Evolutionary conservation across 2,888 invertebrate species (phyloP).

Genomic region (Geotrupes spiniger): DNA sequence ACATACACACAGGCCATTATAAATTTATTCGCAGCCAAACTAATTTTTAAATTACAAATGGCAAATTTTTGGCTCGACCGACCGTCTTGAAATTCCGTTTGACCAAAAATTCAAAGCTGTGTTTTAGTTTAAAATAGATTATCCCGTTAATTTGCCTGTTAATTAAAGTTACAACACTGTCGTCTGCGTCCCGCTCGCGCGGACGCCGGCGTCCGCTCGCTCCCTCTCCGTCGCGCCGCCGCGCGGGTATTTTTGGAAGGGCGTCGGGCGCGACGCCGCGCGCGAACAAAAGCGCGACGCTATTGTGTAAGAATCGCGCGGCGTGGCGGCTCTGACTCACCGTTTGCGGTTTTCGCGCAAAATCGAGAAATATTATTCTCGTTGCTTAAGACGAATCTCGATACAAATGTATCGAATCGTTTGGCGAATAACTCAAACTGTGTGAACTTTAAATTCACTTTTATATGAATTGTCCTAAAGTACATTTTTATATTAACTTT

Average conservation of each 20-base stretch:
- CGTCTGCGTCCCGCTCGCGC: not conserved
- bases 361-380: too few relatives aligned
- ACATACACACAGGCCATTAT: slow-evolving; percentile 22
- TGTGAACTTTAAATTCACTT: too few relatives aligned
- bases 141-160: slow-evolving; percentile 15
- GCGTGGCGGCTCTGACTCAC: too few relatives aligned
- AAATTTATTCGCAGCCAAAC: slow-evolving; percentile 30
- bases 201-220: not conserved
- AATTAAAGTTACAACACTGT: slow-evolving; percentile 14
- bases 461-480: too few relatives aligned
- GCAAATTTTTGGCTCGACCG: slow-evolving; percentile 49
- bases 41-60: slow-evolving; percentile 48
- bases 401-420: too few relatives aligned
- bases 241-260: slow-evolving; percentile 1
- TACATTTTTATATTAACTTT: too few relatives aligned
- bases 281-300: not conserved
- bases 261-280: not conserved
- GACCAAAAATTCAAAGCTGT: slow-evolving; percentile 44
- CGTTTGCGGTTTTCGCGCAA: too few relatives aligned
- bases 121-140: slow-evolving; percentile 43
- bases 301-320: not conserved
- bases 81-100: slow-evolving; percentile 42
- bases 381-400: too few relatives aligned
- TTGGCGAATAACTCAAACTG: too few relatives aligned
- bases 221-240: not conserved